Conservation (phyloP, 2,888 invertebrate genomes). For the Drosophila nr. fundita region DNA sequence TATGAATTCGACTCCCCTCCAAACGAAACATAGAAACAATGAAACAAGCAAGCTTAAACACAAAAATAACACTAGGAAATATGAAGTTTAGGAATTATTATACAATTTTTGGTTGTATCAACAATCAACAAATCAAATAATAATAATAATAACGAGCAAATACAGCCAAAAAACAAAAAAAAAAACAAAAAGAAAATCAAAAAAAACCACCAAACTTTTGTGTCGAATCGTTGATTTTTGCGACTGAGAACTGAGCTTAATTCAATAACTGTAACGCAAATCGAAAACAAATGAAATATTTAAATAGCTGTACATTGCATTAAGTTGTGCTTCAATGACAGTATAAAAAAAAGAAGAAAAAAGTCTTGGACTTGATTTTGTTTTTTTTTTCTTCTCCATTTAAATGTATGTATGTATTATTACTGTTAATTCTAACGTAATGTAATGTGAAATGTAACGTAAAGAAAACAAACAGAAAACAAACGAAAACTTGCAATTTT, state of each 20-base stretch:
- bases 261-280: constrained; percentile 7
- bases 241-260: constrained; percentile 59
- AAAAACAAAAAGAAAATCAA: constrained; percentile 5
- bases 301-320: constrained; percentile 22
- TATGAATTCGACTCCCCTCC: background rate
- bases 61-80: constrained; percentile 19
- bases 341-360: background rate
- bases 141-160: constrained; percentile 7
- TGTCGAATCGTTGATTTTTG: constrained; percentile 28
- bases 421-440: constrained; percentile 33
- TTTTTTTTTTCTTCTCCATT: background rate
- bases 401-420: constrained; percentile 13
- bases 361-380: constrained; percentile 11
- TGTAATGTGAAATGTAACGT: constrained; percentile 31
- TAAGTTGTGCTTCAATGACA: constrained; percentile 15
- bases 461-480: constrained; percentile 3
- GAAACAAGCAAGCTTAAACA: constrained; percentile 3
- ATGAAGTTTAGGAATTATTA: background rate
- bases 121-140: constrained; percentile 3
- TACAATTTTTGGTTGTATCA: background rate
- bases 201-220: constrained; percentile 8
- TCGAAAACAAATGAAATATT: background rate
- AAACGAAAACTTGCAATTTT: constrained; percentile 3
- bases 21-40: constrained; percentile 8
- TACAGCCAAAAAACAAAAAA: constrained; percentile 14